Evolutionary conservation across 1,140 invertebrate species (phyloP), one percentile per base, ranked within the genome.

Genomic region (Drosophila virilis): DNA sequence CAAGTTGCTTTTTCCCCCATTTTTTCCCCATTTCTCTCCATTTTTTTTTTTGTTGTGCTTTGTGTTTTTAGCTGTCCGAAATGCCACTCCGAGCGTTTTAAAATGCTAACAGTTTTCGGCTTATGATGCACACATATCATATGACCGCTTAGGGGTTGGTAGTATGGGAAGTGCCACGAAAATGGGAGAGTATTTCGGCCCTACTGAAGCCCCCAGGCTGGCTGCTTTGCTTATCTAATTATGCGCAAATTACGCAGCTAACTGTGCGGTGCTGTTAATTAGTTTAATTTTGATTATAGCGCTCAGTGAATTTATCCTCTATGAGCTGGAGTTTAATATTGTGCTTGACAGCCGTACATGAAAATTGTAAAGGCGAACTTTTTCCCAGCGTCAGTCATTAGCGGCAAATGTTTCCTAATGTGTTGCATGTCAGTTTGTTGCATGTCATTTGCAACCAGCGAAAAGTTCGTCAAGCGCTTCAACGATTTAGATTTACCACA

Each of bases 221-320:
- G 15, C 46, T 15, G 62, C 37, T 65, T 43, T 59, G 57, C 17
- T 58, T 54, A 72, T 62, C 62, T 76, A 78, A 78, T 78, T 78
- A 76, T 55, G 62, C 67, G 42, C 73, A 72, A 78, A 78, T 78
- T 78, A 76, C 68, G 42, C 73, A 65, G 73, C 73, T 76, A 76
- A 78, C 60, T 72, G 67, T 58, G 76, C 60, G 61, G 59, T 64
- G 15, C 13, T 62, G 51, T 59, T 76, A 76, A 78, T 78, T 67
- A 78, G 73, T 72, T 76, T 67, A 59, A 76, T 66, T 72, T 72
- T 74, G 69, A 75, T 75, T 75, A 71, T 59, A 57, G 62, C 33
- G 37, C 70, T 42, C n/a, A 40, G 54, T 50, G 37, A 40, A 40
- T 8, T 28, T 10, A 35, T 13, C 17, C 33, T n/a, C 15, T 12